These are phyloP conservation scores for Zoroaster sp. DNA, from an alignment of 53 echinoderm and acorn worm genomes.

Conservation along the genomic window DNA sequence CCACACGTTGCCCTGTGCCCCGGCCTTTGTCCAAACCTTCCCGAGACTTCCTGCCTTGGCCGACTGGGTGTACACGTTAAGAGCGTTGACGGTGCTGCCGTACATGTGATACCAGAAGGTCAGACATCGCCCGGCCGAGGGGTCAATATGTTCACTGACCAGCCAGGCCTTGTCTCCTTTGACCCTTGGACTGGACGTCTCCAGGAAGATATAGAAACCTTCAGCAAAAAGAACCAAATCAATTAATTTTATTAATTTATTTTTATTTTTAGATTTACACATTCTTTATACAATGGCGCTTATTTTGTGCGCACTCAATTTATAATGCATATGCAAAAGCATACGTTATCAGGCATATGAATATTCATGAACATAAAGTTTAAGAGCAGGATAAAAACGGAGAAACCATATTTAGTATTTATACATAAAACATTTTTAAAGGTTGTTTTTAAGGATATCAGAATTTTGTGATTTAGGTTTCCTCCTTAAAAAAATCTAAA, in stretches of 20 bases:
- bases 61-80: conserved; percentile 45
- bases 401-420: no score
- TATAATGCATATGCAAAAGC: no score
- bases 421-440: no score
- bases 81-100: conserved; percentile 33
- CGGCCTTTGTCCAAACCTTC: conserved; percentile 47
- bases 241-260: neutral
- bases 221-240: neutral
- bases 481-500: no score
- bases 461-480: no score
- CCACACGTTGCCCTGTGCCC: conserved; percentile 78
- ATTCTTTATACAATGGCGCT: no score
- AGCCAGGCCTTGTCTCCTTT: conserved; percentile 78
- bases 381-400: no score
- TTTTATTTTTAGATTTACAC: no score
- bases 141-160: conserved; percentile 73
- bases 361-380: no score
- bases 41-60: neutral
- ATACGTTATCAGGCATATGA: no score
- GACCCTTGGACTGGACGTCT: conserved; percentile 53
- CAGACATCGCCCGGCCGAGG: conserved; percentile 68
- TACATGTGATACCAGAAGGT: conserved; percentile 80
- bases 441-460: no score
- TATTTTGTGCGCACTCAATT: no score
- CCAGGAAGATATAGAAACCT: conserved; percentile 68